Conservation (phyloP, 2,113 vertebrate species). For the Ceyx margarethae region DNA sequence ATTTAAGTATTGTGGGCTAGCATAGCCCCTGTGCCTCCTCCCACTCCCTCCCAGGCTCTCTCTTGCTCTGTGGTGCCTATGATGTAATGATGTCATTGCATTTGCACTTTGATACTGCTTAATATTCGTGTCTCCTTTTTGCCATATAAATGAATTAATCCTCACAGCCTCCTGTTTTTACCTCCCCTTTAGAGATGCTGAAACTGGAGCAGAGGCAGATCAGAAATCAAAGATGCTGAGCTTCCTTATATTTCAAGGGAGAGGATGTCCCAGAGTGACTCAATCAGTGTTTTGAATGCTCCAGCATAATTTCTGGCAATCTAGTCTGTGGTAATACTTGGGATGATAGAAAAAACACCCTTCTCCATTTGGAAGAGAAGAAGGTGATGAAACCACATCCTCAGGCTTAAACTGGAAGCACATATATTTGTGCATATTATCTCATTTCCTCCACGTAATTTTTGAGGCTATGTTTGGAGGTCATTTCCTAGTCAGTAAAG, state of each 20-base stretch:
- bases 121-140: background rate
- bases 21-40: background rate
- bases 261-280: conserved; percentile 47
- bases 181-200: background rate
- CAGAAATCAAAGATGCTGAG: conserved; percentile 9
- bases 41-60: background rate
- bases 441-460: conserved; percentile 49
- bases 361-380: conserved; percentile 34
- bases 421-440: conserved; percentile 26
- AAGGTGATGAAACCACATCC: conserved; percentile 61
- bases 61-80: background rate
- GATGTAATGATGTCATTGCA: background rate
- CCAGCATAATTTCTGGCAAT: conserved; percentile 24
- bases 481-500: conserved; percentile 21
- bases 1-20: background rate
- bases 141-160: background rate
- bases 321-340: background rate
- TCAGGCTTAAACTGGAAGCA: background rate
- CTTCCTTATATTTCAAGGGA: conserved; percentile 41
- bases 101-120: background rate
- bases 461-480: background rate
- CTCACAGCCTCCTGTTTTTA: background rate
- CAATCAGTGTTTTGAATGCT: background rate
- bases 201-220: conserved; percentile 36
- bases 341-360: conserved; percentile 30